These are phyloP conservation scores for Bombus impatiens DNA, from an alignment of 1,140 invertebrate genomes.

Conservation along the genomic window DNA sequence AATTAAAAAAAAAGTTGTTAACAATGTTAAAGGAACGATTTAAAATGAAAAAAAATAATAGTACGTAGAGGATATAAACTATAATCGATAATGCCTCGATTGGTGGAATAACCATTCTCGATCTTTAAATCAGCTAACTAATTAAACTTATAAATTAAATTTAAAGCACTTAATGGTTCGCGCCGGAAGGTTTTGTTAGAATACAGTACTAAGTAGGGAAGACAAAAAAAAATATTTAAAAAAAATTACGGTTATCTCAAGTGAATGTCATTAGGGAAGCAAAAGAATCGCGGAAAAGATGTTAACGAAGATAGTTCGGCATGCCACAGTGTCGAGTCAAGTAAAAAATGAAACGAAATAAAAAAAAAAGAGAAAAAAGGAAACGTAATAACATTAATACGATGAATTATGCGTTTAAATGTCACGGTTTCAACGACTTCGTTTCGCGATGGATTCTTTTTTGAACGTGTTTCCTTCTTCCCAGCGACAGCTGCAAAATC, in stretches of 20 bases:
- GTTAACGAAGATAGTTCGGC: not conserved
- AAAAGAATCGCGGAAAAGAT: slow-evolving; percentile 28
- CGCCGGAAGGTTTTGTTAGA: slow-evolving; percentile 45
- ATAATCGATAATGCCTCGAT: slow-evolving; percentile 67
- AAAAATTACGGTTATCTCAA: slow-evolving; percentile 15
- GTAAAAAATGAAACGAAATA: not conserved
- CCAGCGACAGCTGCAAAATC: not conserved
- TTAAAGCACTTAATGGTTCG: slow-evolving; percentile 48
- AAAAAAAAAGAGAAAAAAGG: not conserved
- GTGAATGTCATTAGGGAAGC: slow-evolving; percentile 48
- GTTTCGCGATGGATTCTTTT: slow-evolving; percentile 14
- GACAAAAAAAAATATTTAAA: slow-evolving; percentile 21
- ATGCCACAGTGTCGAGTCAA: not conserved
- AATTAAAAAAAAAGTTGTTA: slow-evolving; percentile 74
- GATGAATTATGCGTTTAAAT: not conserved
- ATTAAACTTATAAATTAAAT: slow-evolving; percentile 66
- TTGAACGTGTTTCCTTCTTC: too few relatives aligned
- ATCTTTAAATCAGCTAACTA: slow-evolving; percentile 70
- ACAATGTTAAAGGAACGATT: slow-evolving; percentile 74
- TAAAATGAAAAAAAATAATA: slow-evolving; percentile 57
- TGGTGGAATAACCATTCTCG: slow-evolving; percentile 67
- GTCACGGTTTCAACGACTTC: not conserved
- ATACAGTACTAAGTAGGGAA: slow-evolving; percentile 38
- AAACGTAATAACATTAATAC: not conserved
- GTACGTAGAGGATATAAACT: slow-evolving; percentile 62